These are phyloP conservation scores for Plutella xylostella DNA, from an alignment of 2,888 invertebrate genomes.

Conservation along the genomic window DNA sequence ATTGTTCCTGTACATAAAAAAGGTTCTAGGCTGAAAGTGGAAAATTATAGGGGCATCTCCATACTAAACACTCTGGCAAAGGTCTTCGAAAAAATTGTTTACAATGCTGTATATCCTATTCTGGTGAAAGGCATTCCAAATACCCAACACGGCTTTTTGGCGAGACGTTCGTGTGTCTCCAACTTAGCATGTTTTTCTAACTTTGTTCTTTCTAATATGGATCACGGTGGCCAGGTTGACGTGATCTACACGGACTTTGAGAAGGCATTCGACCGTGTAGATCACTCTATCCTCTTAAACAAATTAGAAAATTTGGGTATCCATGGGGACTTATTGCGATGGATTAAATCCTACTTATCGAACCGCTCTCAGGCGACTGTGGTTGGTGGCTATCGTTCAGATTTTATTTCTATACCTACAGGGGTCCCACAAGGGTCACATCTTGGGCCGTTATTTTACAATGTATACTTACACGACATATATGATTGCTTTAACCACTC, in stretches of 20 bases:
- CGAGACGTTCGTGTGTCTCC: background rate
- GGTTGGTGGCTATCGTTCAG: background rate
- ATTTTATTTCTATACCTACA: background rate
- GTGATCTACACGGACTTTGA: too few relatives aligned
- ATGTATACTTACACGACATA: background rate
- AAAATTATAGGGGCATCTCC: slow-evolving; percentile 2
- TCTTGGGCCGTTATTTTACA: background rate
- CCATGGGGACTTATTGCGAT: too few relatives aligned
- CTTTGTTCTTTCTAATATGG: background rate
- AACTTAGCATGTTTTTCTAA: background rate
- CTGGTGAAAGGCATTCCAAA: background rate
- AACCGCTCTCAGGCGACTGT: background rate
- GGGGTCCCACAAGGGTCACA: slow-evolving; percentile 1
- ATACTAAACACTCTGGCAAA: background rate
- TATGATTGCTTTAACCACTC: background rate
- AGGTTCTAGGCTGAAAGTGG: background rate
- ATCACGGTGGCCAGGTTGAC: too few relatives aligned
- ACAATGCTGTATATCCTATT: background rate
- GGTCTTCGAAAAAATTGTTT: background rate
- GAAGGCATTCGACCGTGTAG: too few relatives aligned
- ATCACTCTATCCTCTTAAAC: background rate
- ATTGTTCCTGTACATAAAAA: slow-evolving; percentile 2
- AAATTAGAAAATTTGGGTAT: background rate
- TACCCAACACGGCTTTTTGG: background rate
- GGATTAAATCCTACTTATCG: background rate